Percentiles rank a stretch among this genome's conserved stretches.
These are phyloP conservation scores for Scolanthus callimorphus DNA, from an alignment of 92 coral and sea anemone genomes.

Conservation along the genomic window DNA sequence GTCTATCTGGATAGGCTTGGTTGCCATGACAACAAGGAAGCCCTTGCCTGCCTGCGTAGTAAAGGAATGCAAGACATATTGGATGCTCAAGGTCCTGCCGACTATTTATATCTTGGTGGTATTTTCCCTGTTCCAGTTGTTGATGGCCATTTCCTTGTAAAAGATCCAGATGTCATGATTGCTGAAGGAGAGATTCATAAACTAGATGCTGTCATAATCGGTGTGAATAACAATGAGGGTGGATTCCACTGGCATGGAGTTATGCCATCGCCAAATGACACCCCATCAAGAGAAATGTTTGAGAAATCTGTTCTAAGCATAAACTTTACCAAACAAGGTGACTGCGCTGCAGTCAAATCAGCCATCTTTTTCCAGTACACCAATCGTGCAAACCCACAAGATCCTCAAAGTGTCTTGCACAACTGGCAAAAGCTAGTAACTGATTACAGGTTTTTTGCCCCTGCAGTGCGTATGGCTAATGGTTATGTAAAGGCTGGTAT, in stretches of 20 bases:
- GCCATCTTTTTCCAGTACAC: conserved; percentile 51
- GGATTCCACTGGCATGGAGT: conserved; percentile 7
- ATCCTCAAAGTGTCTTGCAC: conserved; percentile 17
- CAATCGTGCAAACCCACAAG: conserved; percentile 25
- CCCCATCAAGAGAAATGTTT: background rate
- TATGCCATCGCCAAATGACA: background rate
- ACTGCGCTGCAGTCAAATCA: conserved; percentile 15
- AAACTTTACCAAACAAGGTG: background rate
- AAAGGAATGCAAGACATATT: background rate
- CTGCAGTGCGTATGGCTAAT: conserved; percentile 12
- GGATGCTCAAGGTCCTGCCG: background rate
- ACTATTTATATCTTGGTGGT: background rate
- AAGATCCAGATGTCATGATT: conserved; percentile 5
- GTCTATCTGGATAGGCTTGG: background rate
- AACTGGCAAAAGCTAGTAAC: conserved; percentile 15
- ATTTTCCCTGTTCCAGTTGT: conserved; percentile 1
- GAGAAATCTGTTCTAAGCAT: background rate
- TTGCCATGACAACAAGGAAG: background rate
- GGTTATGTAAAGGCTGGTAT: conserved; percentile 20
- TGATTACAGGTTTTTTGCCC: conserved; percentile 28
- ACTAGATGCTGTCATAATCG: conserved; percentile 1
- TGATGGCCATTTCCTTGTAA: background rate
- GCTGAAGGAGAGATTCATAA: background rate
- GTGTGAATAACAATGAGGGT: conserved; percentile 3
- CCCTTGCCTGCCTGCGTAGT: background rate